Conservation (phyloP, 2,797 vertebrate genomes). For the Petrocephalus schoutedeni region DNA sequence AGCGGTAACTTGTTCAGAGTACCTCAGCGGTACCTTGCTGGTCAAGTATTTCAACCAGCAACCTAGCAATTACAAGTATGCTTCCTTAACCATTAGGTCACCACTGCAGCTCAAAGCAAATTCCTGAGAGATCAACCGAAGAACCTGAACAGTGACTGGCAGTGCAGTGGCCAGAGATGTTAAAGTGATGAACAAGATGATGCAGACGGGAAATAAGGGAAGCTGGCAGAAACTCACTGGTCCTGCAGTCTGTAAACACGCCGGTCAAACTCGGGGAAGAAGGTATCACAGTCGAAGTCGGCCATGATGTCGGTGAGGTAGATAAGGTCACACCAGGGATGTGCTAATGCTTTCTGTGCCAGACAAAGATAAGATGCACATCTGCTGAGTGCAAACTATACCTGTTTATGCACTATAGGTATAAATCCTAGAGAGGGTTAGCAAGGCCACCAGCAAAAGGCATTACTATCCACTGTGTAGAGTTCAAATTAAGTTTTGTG, state of each 20-base stretch:
- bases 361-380: not conserved
- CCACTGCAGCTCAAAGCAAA: not conserved
- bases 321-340: conserved; percentile 69
- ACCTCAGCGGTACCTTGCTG: too few relatives aligned
- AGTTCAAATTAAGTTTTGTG: not conserved
- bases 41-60: too few relatives aligned
- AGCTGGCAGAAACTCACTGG: conserved; percentile 43
- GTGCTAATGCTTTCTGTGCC: conserved; percentile 58
- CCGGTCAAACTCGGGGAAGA: conserved; percentile 69
- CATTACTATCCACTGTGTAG: not conserved
- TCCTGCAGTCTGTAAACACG: conserved; percentile 56
- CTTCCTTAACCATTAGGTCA: too few relatives aligned
- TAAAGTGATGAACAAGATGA: not conserved
- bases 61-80: too few relatives aligned
- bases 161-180: not conserved
- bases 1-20: too few relatives aligned
- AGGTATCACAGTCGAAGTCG: conserved; percentile 66
- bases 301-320: conserved; percentile 71
- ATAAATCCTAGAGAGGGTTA: not conserved
- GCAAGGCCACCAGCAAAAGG: not conserved
- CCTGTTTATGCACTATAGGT: not conserved
- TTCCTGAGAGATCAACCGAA: not conserved
- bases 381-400: not conserved
- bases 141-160: not conserved
- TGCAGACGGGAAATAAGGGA: not conserved